Evolutionary conservation across 2,113 vertebrate species (phyloP).

Genomic region (Alethe castanea): DNA sequence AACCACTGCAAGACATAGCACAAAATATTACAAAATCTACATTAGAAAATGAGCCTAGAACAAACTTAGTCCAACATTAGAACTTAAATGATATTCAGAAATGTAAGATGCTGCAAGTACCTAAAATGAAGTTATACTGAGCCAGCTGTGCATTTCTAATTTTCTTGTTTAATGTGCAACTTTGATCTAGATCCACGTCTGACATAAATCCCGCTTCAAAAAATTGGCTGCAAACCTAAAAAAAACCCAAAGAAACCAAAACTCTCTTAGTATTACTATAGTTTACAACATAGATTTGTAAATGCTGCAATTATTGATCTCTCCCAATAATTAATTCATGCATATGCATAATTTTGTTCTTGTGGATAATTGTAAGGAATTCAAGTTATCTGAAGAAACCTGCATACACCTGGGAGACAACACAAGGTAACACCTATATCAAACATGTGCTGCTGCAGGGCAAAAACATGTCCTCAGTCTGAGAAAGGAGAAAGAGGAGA

Average conservation of each 20-base stretch:
- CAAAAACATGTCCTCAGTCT: background rate
- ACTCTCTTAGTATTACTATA: background rate
- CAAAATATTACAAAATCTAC: background rate
- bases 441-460: background rate
- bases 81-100: background rate
- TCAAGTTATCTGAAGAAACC: background rate
- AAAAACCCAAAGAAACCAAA: background rate
- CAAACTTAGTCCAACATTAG: background rate
- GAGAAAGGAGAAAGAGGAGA: background rate
- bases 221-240: constrained; percentile 84
- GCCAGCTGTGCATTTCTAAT: constrained; percentile 92
- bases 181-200: constrained; percentile 87
- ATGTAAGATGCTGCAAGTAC: constrained; percentile 65
- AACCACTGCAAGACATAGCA: constrained; percentile 80
- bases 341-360: background rate
- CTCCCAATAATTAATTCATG: background rate
- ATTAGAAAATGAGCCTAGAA: background rate
- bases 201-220: constrained; percentile 91
- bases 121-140: constrained; percentile 95
- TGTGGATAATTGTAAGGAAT: background rate
- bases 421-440: background rate
- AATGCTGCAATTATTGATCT: background rate
- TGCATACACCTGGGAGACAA: background rate
- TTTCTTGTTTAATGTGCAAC: constrained; percentile 92
- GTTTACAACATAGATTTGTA: background rate